Conservation (phyloP, 2,888 invertebrate genomes). For the Sesia bembeciformis region DNA sequence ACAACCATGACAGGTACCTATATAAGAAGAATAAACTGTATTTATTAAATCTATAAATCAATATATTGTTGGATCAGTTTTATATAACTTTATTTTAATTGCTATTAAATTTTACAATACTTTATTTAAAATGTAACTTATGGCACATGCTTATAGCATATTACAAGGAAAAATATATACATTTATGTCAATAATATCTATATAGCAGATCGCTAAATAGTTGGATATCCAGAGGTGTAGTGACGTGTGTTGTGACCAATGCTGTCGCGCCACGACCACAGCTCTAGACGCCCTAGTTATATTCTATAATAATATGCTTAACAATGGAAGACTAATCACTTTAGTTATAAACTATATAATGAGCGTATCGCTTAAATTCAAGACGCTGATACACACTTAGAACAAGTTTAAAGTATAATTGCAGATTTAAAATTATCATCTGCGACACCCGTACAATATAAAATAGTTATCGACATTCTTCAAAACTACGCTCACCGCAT, state of each 20-base stretch:
- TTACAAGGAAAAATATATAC: conserved; percentile 32
- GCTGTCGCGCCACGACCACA: background rate
- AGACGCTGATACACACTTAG: no score
- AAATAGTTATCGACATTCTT: background rate
- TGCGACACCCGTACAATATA: conserved; percentile 43
- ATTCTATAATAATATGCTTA: background rate
- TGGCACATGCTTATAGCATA: conserved; percentile 72
- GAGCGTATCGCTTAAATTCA: no score
- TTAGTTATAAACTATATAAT: background rate
- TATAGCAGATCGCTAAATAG: conserved; percentile 7
- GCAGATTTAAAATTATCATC: conserved; percentile 3
- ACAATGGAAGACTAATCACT: background rate
- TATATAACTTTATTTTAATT: background rate
- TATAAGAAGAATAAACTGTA: background rate
- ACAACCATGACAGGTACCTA: conserved; percentile 17
- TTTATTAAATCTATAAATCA: background rate
- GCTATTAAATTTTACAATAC: conserved; percentile 23
- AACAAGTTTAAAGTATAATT: background rate
- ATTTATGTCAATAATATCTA: conserved; percentile 20
- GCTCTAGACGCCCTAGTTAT: background rate
- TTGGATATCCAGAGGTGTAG: background rate
- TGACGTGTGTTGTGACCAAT: background rate
- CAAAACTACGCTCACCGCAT: background rate
- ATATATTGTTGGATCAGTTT: background rate
- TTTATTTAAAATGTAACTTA: conserved; percentile 56